phyloP scores from a whole-genome alignment of 2,888 invertebrate genomes.

The Tetramorium bicarinatum region DNA sequence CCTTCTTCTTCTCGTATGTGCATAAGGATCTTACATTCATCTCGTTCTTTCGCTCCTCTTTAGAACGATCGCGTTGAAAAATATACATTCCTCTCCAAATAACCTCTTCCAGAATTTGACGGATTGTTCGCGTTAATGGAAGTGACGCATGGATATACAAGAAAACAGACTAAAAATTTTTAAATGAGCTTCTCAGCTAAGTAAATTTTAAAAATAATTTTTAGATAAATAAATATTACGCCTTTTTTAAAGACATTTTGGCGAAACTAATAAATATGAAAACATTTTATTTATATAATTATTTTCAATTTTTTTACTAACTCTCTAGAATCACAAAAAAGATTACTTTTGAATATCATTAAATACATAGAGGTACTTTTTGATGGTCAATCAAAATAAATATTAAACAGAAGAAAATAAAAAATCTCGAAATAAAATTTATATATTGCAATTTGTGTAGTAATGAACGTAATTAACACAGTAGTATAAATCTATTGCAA shows the following conservation, averaged over 20 bases:
- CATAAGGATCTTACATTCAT: slow-evolving; percentile 22
- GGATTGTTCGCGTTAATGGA: slow-evolving; percentile 20
- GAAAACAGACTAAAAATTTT: background rate
- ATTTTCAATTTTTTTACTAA: background rate
- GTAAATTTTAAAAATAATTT: background rate
- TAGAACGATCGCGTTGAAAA: slow-evolving; percentile 17
- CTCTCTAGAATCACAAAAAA: background rate
- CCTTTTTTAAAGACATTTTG: background rate
- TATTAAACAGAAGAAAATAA: background rate
- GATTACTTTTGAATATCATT: background rate
- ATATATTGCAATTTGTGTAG: background rate
- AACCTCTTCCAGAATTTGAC: slow-evolving; percentile 25
- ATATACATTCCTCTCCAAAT: slow-evolving; percentile 35
- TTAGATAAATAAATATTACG: background rate
- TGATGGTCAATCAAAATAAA: background rate
- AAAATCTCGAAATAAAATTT: background rate
- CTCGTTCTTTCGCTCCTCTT: slow-evolving; percentile 27
- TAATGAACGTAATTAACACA: slow-evolving; percentile 23
- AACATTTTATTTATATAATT: background rate
- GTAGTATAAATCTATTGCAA: slow-evolving; percentile 25
- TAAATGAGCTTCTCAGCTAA: background rate
- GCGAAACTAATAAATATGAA: background rate
- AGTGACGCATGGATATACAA: background rate
- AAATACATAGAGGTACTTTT: background rate
- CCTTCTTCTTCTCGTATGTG: slow-evolving; percentile 48